phyloP scores from a whole-genome alignment of 2,797 vertebrate genomes.

The Ammospiza maritima region DNA sequence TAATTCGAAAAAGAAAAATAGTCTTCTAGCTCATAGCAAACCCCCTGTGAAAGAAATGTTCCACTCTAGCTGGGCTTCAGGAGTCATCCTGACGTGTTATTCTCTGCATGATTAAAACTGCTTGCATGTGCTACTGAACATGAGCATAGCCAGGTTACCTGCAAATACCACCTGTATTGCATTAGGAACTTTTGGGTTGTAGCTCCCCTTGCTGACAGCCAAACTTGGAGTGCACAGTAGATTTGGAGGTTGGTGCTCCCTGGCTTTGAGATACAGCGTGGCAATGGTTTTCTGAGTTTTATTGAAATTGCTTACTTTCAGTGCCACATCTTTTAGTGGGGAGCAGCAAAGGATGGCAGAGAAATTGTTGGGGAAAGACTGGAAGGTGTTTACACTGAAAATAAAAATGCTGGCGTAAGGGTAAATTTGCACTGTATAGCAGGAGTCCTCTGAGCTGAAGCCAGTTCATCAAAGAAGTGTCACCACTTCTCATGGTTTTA shows the following conservation, averaged over 20 bases:
- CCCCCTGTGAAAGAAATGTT: background rate
- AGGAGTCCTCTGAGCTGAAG: background rate
- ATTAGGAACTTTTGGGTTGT: background rate
- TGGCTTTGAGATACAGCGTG: background rate
- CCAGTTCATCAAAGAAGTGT: background rate
- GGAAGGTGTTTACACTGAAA: background rate
- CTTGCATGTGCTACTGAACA: rapidly evolving
- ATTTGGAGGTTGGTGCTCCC: background rate
- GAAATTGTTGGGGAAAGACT: background rate
- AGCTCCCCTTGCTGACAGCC: background rate
- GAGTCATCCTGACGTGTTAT: background rate
- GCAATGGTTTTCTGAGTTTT: background rate
- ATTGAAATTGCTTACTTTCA: background rate
- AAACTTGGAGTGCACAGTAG: background rate
- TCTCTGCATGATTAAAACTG: background rate
- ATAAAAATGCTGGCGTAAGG: background rate
- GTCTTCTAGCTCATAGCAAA: background rate
- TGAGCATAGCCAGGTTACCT: background rate
- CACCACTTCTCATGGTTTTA: background rate
- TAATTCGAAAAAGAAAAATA: background rate
- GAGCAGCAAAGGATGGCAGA: background rate
- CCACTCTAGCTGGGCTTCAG: background rate
- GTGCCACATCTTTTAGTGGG: background rate
- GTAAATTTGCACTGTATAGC: background rate
- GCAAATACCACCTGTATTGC: background rate